phyloP scores from a whole-genome alignment of 2,113 vertebrate genomes.

The Astatotilapia flaviijosephi region DNA sequence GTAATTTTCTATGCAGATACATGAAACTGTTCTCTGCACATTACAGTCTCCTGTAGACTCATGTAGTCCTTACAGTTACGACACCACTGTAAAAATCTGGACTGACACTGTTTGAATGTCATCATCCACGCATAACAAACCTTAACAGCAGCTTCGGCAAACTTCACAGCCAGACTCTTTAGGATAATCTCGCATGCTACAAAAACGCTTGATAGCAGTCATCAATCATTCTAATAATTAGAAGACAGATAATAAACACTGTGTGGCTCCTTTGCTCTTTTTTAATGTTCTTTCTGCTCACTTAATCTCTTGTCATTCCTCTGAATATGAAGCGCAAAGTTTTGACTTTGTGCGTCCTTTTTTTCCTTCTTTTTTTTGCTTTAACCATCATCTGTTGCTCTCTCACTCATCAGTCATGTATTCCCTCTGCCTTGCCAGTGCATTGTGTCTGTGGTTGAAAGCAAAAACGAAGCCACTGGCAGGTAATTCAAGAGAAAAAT shows the following conservation, averaged over 20 bases:
- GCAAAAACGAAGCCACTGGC: conserved; percentile 3
- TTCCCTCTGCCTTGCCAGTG: background rate
- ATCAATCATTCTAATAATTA: conserved; percentile 51
- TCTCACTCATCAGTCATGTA: background rate
- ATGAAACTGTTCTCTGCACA: background rate
- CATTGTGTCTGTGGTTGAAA: conserved; percentile 6
- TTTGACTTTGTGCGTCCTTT: background rate
- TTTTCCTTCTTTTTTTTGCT: background rate
- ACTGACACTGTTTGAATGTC: background rate
- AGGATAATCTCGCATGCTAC: conserved; percentile 8
- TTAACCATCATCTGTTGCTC: background rate
- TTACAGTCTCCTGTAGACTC: background rate
- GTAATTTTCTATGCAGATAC: background rate
- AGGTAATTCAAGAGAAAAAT: conserved; percentile 21
- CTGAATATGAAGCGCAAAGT: background rate
- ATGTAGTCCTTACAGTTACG: background rate
- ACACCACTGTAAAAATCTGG: background rate
- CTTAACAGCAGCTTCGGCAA: background rate
- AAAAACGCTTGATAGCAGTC: conserved; percentile 11
- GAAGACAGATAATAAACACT: conserved; percentile 32
- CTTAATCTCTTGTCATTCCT: background rate
- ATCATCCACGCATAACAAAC: conserved; percentile 14
- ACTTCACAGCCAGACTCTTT: conserved; percentile 11
- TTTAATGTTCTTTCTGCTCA: background rate
- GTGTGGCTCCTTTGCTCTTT: background rate